A percentile compares a stretch with the other conserved stretches of the same genome.
Evolutionary conservation across 2,888 invertebrate genomes (phyloP).

Genomic region (Clusia tigrina): DNA sequence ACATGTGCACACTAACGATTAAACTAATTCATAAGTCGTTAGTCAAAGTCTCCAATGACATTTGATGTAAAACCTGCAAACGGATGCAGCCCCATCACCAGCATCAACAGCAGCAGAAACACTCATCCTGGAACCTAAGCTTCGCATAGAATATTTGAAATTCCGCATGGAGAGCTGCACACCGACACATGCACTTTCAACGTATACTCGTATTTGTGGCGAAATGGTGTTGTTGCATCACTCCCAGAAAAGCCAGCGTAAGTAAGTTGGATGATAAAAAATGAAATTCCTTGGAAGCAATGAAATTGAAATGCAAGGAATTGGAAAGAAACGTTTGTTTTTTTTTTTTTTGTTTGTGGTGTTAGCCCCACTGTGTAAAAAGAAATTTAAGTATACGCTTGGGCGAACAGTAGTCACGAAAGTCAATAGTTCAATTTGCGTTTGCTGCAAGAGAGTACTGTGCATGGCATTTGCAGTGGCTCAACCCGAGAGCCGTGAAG

Average conservation of each 20-base stretch:
- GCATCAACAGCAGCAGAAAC: background rate
- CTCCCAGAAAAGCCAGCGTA: background rate
- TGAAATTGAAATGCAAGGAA: slow-evolving; percentile 32
- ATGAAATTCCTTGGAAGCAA: slow-evolving; percentile 29
- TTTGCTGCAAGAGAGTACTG: background rate
- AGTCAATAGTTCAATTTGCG: slow-evolving; percentile 20
- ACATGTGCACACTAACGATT: background rate
- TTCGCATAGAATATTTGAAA: slow-evolving; percentile 22
- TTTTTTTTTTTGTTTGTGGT: slow-evolving; percentile 20
- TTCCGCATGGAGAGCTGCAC: slow-evolving; percentile 19
- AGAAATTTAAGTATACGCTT: background rate
- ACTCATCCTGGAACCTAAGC: background rate
- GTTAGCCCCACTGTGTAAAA: background rate
- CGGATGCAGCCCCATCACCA: background rate
- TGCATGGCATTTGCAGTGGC: too few relatives aligned
- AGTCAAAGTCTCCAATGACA: slow-evolving; percentile 36
- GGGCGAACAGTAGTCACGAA: background rate
- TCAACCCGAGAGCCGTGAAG: too few relatives aligned
- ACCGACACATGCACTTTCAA: background rate
- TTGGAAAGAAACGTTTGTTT: slow-evolving; percentile 34
- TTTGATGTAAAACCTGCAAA: slow-evolving; percentile 20
- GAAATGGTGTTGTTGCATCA: background rate
- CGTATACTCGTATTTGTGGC: background rate
- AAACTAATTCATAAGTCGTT: slow-evolving; percentile 39
- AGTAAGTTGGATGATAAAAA: slow-evolving; percentile 24